phyloP scores from a whole-genome alignment of 2,888 invertebrate species.

The Eupithecia pulchellata region DNA sequence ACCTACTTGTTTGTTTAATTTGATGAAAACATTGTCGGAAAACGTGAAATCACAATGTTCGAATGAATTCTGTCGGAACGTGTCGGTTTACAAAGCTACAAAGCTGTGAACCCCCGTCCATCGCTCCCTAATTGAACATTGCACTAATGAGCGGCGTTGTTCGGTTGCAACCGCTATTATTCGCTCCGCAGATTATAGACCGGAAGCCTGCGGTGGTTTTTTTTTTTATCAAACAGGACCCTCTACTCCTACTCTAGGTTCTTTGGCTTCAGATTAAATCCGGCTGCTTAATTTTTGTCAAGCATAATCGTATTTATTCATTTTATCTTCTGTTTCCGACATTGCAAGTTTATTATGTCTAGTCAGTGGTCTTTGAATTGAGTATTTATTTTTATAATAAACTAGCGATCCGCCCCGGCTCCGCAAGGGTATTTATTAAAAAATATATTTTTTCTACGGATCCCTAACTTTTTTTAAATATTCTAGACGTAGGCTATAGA shows the following conservation, averaged over 20 bases:
- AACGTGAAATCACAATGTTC: slow-evolving; percentile 54
- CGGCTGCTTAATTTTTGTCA: background rate
- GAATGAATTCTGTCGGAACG: slow-evolving; percentile 44
- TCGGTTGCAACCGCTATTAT: slow-evolving; percentile 80
- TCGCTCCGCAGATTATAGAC: slow-evolving; percentile 69
- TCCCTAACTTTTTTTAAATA: too few relatives aligned
- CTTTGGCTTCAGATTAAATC: background rate
- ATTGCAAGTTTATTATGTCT: background rate
- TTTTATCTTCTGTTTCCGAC: background rate
- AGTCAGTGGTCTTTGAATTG: background rate
- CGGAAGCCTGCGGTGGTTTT: slow-evolving; percentile 42
- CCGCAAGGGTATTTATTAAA: too few relatives aligned
- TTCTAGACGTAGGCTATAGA: too few relatives aligned
- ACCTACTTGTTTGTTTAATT: background rate
- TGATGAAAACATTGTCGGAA: slow-evolving; percentile 24
- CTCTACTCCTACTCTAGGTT: background rate
- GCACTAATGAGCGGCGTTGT: slow-evolving; percentile 83
- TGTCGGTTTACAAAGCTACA: slow-evolving; percentile 54
- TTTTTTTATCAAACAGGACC: background rate
- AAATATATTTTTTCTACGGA: too few relatives aligned
- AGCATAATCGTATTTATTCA: too few relatives aligned
- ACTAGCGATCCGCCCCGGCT: too few relatives aligned
- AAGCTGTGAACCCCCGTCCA: slow-evolving; percentile 57
- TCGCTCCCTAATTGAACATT: slow-evolving; percentile 80
- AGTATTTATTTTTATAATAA: background rate